Evolutionary conservation across 2,797 vertebrate genomes (phyloP), one percentile per base, ranked within the genome.

Genomic region (Oreochromis grahami): DNA sequence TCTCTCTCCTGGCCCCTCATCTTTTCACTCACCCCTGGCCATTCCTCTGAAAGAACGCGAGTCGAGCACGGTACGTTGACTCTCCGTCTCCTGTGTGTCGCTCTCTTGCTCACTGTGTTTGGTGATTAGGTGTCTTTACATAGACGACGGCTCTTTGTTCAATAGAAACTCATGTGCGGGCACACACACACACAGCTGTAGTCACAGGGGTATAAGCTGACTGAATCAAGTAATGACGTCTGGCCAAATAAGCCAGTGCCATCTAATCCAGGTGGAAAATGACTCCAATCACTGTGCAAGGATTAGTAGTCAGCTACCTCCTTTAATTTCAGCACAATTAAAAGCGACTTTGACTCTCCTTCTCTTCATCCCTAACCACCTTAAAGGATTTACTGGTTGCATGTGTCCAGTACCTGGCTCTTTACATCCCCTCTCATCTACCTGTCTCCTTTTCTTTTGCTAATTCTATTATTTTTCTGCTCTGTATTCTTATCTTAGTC

Each of bases 51-150:
- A 96, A 99, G 98, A 99, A 92, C 97, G 98, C 72, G 98, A 99
- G 92, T 98, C 98, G 5, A 98, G 98, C 63, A 97, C 97, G 95
- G 98, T 99, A 96, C 95, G 97, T 97, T 90, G 78, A 91, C 87
- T 76, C 88, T 76, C 83, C 11, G 2, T 83, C 60, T 86, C 65
- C 82, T 80, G 26, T 83, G 41, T 86, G 77, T 88, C n/a, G 79
- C 21, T 79, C 81, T 82, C 58, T 43, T 78, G 83, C 82, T 85
- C 74, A 2, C 84, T 79, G 77, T 88, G 87, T 93, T 92, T 94
- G 88, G 88, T 89, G 92, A 94, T 94, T 93, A 92, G 84, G 82
- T 91, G 82, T 93, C 91, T 90, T 94, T 92, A 92, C 86, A 85
- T 87, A 81, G 86, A 87, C 80, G 84, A 92, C 86, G 90, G 78